phyloP scores from a whole-genome alignment of 2,888 invertebrate species.

The Lysandra bellargus region DNA sequence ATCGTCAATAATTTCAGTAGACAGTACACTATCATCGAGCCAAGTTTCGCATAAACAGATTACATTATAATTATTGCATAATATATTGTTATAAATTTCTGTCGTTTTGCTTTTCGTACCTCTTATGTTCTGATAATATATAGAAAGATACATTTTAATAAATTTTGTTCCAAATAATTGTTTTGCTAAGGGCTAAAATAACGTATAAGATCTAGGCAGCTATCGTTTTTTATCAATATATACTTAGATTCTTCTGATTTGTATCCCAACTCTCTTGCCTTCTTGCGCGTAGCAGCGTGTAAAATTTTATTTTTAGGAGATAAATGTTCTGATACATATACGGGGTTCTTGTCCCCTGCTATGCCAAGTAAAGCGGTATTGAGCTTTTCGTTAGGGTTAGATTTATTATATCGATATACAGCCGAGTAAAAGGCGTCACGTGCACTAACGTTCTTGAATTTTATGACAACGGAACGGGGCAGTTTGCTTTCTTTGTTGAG shows the following conservation, averaged over 20 bases:
- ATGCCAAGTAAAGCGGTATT: neutral
- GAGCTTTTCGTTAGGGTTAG: constrained; percentile 15
- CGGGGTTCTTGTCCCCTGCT: neutral
- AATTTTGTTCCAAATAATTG: neutral
- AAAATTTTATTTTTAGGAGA: neutral
- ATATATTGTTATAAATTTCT: neutral
- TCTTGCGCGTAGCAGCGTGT: neutral
- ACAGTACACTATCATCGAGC: constrained; percentile 22
- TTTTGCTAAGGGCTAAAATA: neutral
- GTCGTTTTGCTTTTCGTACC: neutral
- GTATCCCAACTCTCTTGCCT: neutral
- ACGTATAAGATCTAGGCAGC: neutral
- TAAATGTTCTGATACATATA: neutral
- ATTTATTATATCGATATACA: constrained; percentile 25
- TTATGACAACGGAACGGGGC: constrained; percentile 15
- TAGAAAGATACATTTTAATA: neutral
- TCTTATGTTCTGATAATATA: constrained; percentile 16
- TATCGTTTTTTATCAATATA: constrained; percentile 16
- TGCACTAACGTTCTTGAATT: neutral
- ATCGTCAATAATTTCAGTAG: constrained; percentile 14
- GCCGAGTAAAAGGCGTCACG: constrained; percentile 25
- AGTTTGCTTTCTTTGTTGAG: constrained; percentile 19
- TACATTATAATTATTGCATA: neutral
- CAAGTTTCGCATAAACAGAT: constrained; percentile 14
- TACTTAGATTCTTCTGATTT: constrained; percentile 27